These are phyloP conservation scores for Tenthredo amoena DNA, from an alignment of 2,888 invertebrate genomes.

Conservation along the genomic window DNA sequence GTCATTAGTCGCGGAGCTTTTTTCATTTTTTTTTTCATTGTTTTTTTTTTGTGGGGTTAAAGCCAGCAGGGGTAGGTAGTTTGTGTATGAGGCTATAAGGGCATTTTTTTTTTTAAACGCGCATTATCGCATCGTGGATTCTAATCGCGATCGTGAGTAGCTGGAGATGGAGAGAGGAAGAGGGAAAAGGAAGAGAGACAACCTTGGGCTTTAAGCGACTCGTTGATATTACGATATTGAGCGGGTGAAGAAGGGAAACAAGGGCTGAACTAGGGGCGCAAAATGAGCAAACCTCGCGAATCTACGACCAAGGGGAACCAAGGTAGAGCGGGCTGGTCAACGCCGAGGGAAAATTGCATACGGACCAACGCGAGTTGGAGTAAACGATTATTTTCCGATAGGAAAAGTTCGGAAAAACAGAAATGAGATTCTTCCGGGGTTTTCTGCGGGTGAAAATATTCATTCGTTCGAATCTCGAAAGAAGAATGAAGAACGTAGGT, in stretches of 20 bases:
- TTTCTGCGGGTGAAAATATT: background rate
- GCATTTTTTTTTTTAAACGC: background rate
- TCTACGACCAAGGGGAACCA: background rate
- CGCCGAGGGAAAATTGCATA: background rate
- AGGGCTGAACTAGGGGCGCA: background rate
- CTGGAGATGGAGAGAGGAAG: background rate
- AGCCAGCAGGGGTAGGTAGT: background rate
- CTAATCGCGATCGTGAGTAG: background rate
- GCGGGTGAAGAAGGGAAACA: background rate
- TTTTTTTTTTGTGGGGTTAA: background rate
- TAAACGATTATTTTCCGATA: background rate
- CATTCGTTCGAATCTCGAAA: background rate
- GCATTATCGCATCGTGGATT: background rate
- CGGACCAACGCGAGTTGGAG: background rate
- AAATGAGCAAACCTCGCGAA: conserved; percentile 42
- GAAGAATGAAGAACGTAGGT: background rate
- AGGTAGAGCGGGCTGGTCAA: background rate
- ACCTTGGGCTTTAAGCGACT: conserved; percentile 26
- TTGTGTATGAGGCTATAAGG: background rate
- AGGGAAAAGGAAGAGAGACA: background rate
- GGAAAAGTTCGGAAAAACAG: background rate
- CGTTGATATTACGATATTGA: conserved; percentile 42
- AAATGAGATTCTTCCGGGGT: background rate
- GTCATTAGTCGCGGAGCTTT: background rate
- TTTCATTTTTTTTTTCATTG: background rate